These are phyloP conservation scores for Margaritifera margaritifera DNA, from an alignment of 2,888 invertebrate species.

Conservation along the genomic window DNA sequence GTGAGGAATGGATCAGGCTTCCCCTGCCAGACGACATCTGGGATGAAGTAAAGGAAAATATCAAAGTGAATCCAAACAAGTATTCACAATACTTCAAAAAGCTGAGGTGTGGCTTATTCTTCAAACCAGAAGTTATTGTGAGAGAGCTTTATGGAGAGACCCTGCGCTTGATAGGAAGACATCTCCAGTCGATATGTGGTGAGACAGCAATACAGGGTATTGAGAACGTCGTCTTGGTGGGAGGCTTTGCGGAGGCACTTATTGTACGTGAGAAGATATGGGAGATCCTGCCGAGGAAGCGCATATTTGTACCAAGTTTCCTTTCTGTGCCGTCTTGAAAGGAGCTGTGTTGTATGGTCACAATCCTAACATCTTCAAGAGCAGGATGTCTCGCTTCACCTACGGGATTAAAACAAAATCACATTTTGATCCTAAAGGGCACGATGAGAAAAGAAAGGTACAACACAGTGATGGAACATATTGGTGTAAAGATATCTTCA, in stretches of 20 bases:
- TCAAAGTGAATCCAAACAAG: constrained; percentile 8
- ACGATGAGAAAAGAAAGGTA: constrained; percentile 13
- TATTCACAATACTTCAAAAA: constrained; percentile 4
- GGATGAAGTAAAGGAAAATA: constrained; percentile 2
- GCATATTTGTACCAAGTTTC: constrained; percentile 21
- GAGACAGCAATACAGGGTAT: constrained; percentile 3
- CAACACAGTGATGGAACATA: constrained; percentile 4
- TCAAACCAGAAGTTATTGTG: constrained; percentile 14
- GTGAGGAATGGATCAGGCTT: constrained; percentile 12
- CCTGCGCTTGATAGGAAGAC: constrained; percentile 1
- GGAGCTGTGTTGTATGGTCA: constrained; percentile 34
- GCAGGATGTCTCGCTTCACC: constrained; percentile 24
- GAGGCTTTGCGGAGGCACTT: constrained; percentile 30
- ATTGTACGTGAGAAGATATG: constrained; percentile 19
- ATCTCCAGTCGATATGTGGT: constrained; percentile 10
- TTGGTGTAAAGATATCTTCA: constrained; percentile 18
- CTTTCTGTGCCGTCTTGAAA: constrained; percentile 24
- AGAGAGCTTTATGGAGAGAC: constrained; percentile 21
- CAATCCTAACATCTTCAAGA: constrained; percentile 21
- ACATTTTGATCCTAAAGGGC: constrained; percentile 9
- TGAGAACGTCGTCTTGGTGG: constrained; percentile 19
- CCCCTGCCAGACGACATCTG: constrained; percentile 8
- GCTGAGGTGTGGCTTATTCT: constrained; percentile 9
- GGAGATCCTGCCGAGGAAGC: constrained; percentile 6
- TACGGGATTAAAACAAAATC: constrained; percentile 14